These are phyloP conservation scores for Limosa lapponica DNA, from an alignment of 2,797 vertebrate species.

Conservation along the genomic window DNA sequence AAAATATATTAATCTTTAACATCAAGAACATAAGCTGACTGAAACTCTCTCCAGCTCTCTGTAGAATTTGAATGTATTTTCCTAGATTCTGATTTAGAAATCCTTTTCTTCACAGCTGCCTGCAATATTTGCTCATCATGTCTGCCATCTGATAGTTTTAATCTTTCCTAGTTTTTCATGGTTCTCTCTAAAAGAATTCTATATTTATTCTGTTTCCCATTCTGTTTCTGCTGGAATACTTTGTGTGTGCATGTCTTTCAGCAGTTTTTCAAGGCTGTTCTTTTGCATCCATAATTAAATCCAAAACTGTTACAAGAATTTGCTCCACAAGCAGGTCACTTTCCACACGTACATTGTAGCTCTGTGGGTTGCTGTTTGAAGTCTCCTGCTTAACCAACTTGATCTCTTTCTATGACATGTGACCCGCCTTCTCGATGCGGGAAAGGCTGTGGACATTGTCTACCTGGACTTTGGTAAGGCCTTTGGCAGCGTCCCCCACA, in stretches of 20 bases:
- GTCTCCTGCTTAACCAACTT: too few relatives aligned
- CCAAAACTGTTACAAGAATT: neutral
- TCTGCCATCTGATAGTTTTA: neutral
- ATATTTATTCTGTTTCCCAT: neutral
- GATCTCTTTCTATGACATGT: too few relatives aligned
- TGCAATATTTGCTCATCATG: constrained; percentile 3
- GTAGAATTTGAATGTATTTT: neutral
- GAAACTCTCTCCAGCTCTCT: neutral
- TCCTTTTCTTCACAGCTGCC: neutral
- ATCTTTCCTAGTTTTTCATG: neutral
- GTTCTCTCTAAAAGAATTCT: neutral
- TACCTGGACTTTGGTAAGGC: too few relatives aligned
- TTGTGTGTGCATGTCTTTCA: neutral
- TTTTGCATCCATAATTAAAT: constrained; percentile 9
- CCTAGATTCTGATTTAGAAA: neutral
- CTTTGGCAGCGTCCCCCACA: too few relatives aligned
- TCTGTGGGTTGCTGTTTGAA: neutral
- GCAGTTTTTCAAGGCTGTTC: neutral
- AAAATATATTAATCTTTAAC: neutral
- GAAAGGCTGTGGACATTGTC: too few relatives aligned
- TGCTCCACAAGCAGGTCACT: neutral
- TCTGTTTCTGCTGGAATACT: neutral
- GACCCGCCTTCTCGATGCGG: too few relatives aligned
- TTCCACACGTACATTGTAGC: neutral
- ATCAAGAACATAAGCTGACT: neutral